phyloP scores from a whole-genome alignment of 2,888 invertebrate genomes.

The Plusia festucae region DNA sequence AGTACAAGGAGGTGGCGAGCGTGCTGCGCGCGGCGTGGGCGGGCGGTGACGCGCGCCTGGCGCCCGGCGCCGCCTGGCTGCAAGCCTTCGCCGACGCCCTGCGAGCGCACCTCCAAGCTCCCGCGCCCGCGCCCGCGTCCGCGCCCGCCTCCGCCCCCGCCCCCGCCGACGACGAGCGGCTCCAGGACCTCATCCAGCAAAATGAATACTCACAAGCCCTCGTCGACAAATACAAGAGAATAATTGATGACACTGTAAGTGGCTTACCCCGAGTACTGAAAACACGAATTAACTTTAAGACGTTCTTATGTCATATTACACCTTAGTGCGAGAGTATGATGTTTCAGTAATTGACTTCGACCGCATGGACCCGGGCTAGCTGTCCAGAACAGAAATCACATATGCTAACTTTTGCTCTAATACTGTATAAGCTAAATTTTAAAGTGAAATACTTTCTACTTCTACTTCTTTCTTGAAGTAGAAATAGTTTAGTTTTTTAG shows the following conservation, averaged over 20 bases:
- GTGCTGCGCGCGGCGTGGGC: constrained; percentile 76
- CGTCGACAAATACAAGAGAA: constrained; percentile 92
- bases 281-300: no score
- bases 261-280: no score
- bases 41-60: constrained; percentile 53
- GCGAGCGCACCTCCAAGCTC: neutral
- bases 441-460: no score
- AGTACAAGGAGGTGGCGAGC: constrained; percentile 89
- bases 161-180: constrained; percentile 57
- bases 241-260: constrained; percentile 94
- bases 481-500: no score
- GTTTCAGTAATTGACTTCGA: no score
- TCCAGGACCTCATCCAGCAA: constrained; percentile 88
- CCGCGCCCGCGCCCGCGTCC: neutral
- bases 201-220: constrained; percentile 91
- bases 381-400: no score
- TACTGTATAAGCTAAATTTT: no score
- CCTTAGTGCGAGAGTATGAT: no score
- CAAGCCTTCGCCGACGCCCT: constrained; percentile 77
- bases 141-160: constrained; percentile 5
- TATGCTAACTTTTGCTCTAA: no score
- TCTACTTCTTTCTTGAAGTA: no score
- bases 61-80: constrained; percentile 74
- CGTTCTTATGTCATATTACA: no score
- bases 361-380: no score